Percentiles rank a stretch among this genome's conserved stretches.
These are phyloP conservation scores for Papilio glaucus DNA, from an alignment of 1,140 invertebrate genomes.

Conservation along the genomic window DNA sequence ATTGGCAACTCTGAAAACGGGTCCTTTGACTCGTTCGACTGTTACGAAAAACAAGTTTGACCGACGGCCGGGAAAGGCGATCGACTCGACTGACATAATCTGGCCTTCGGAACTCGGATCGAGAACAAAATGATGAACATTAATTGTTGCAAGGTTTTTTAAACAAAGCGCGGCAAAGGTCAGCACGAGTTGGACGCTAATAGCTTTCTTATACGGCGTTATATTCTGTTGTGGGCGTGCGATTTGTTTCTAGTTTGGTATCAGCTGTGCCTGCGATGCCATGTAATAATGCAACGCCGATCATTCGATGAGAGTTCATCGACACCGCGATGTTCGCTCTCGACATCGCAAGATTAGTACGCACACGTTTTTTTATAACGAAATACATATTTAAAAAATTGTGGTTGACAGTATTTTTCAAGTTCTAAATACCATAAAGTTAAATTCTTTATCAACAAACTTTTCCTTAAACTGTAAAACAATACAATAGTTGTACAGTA, in stretches of 20 bases:
- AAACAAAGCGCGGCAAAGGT: slow-evolving; percentile 33
- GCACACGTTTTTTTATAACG: neutral
- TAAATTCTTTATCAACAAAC: no score
- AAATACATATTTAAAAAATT: slow-evolving; percentile 2
- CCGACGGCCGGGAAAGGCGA: slow-evolving; percentile 51
- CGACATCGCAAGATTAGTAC: slow-evolving; percentile 3
- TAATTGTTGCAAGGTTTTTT: slow-evolving; percentile 49
- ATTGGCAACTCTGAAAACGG: slow-evolving; percentile 39
- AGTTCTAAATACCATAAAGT: no score
- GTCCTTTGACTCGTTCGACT: slow-evolving; percentile 46
- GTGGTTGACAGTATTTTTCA: no score
- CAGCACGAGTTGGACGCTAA: slow-evolving; percentile 17
- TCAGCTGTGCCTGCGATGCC: neutral
- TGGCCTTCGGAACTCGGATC: slow-evolving; percentile 53
- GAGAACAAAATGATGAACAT: slow-evolving; percentile 49
- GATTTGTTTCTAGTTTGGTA: slow-evolving; percentile 28
- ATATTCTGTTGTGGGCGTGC: slow-evolving; percentile 16
- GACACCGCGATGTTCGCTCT: neutral
- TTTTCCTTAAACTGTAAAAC: no score
- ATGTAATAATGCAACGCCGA: neutral
- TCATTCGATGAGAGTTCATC: slow-evolving; percentile 15
- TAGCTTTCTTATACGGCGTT: slow-evolving; percentile 6
- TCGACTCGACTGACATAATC: slow-evolving; percentile 60
- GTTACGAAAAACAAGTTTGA: slow-evolving; percentile 55
- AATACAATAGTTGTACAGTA: no score